Evolutionary conservation across 2,113 vertebrate genomes (phyloP).

Genomic region (human): DNA sequence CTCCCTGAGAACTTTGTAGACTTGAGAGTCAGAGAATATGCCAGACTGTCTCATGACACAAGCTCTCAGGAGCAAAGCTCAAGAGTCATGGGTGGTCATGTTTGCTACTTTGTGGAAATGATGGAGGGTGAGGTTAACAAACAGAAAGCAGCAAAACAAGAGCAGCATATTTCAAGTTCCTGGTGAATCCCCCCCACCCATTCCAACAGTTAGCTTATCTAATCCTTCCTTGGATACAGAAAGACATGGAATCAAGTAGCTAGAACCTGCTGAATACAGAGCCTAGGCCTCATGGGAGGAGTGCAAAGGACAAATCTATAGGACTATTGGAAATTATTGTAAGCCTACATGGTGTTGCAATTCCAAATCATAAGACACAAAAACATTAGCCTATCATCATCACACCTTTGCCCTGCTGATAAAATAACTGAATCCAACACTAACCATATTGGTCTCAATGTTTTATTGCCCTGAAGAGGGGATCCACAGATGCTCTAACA

Average conservation of each 20-base stretch:
- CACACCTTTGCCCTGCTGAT: not conserved
- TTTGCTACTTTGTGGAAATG: not conserved
- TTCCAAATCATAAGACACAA: not conserved
- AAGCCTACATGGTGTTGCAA: not conserved
- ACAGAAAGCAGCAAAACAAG: not conserved
- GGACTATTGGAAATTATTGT: not conserved
- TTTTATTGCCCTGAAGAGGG: not conserved
- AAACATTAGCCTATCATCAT: not conserved
- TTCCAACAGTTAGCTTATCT: not conserved
- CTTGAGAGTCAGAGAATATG: not conserved
- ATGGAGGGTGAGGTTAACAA: not conserved
- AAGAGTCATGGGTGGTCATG: not conserved
- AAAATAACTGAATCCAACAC: not conserved
- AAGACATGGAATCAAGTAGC: not conserved
- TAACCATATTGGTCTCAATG: not conserved
- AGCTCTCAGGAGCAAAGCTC: not conserved
- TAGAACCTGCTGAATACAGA: not conserved
- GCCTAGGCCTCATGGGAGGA: not conserved
- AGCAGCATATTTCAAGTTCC: not conserved
- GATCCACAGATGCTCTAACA: not conserved
- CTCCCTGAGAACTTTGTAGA: not conserved
- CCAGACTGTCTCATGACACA: not conserved
- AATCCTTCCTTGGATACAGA: not conserved
- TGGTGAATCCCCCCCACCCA: not conserved
- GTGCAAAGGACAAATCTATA: not conserved